Evolutionary conservation across 2,888 invertebrate genomes (phyloP).

Genomic region (Hyppa rectilinea): DNA sequence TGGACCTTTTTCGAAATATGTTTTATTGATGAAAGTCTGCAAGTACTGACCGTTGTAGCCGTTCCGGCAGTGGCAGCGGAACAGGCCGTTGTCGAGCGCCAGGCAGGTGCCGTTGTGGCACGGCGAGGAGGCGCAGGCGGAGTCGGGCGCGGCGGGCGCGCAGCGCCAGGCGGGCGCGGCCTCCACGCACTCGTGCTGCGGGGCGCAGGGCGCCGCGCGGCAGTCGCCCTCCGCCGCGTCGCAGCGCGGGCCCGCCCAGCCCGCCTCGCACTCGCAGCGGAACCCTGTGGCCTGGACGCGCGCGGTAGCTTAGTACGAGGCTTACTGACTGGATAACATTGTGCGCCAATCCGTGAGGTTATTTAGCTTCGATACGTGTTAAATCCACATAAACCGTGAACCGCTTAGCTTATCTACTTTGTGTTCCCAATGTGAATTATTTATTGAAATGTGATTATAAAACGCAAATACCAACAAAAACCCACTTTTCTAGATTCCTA

Average conservation of each 20-base stretch:
- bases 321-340: too few relatives aligned
- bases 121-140: constrained; percentile 92
- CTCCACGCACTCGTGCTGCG: constrained; percentile 89
- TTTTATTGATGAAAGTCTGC: not conserved
- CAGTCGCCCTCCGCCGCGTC: constrained; percentile 91
- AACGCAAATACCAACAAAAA: not conserved
- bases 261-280: constrained; percentile 93
- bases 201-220: constrained; percentile 85
- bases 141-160: constrained; percentile 90
- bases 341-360: not conserved
- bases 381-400: constrained; percentile 18
- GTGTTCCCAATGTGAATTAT: constrained; percentile 1
- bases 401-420: constrained; percentile 4
- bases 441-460: not conserved
- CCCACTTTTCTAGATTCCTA: not conserved
- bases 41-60: constrained; percentile 77
- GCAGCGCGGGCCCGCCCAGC: constrained; percentile 90
- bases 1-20: not conserved
- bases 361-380: constrained; percentile 6
- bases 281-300: constrained; percentile 81
- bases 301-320: not conserved
- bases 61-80: constrained; percentile 93
- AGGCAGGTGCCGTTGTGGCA: constrained; percentile 95
- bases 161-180: constrained; percentile 90
- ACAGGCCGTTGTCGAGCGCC: constrained; percentile 91